Evolutionary conservation across 2,888 invertebrate species (phyloP).

Genomic region (Ochlodes sylvanus): DNA sequence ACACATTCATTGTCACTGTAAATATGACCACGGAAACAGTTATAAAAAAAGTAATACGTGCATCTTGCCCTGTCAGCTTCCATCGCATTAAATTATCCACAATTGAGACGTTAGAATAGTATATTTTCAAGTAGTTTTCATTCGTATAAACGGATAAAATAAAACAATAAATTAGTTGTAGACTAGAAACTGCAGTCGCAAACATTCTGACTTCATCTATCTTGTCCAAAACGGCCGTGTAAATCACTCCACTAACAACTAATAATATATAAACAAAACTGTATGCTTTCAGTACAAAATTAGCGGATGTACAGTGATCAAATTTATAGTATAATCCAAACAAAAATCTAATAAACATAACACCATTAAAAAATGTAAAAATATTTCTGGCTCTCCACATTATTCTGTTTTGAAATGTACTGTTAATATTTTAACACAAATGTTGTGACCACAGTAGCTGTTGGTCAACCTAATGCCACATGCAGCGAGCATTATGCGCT

Average conservation of each 20-base stretch:
- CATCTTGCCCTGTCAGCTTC: neutral
- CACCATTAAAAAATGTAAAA: neutral
- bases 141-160: neutral
- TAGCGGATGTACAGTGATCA: neutral
- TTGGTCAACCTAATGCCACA: no score
- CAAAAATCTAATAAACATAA: neutral
- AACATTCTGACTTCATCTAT: no score
- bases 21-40: neutral
- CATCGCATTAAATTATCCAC: neutral
- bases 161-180: neutral
- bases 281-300: neutral
- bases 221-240: neutral
- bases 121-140: neutral
- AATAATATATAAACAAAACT: neutral
- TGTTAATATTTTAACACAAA: no score
- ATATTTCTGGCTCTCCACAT: neutral
- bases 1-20: no score
- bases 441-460: no score
- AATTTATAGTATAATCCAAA: neutral
- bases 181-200: neutral
- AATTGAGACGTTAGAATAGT: neutral
- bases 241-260: neutral
- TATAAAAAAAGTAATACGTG: neutral
- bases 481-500: no score
- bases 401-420: no score